Percentiles rank a stretch among this genome's conserved stretches.
Evolutionary conservation across 2,888 invertebrate genomes (phyloP).

Genomic region (Timandra comae): DNA sequence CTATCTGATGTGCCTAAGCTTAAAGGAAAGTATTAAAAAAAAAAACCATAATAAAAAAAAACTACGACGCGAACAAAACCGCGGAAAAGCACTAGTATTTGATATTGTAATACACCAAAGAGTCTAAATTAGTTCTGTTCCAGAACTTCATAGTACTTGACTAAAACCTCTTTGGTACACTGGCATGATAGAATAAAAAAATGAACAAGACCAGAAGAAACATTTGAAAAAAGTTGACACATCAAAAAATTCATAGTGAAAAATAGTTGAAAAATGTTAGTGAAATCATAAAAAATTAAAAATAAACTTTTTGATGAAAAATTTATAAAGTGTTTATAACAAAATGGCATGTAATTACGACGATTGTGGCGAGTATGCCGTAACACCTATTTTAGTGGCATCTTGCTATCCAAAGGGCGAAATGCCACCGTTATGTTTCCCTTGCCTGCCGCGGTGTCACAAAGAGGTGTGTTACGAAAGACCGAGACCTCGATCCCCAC

Average conservation of each 20-base stretch:
- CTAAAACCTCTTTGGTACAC: no score
- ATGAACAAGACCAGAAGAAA: no score
- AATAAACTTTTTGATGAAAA: constrained; percentile 22
- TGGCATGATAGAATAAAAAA: constrained; percentile 39
- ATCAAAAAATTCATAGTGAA: constrained; percentile 29
- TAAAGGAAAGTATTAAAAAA: no score
- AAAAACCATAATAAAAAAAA: no score
- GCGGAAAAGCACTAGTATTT: no score
- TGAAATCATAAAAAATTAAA: constrained; percentile 21
- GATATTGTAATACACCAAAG: no score
- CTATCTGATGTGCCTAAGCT: no score
- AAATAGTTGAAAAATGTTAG: constrained; percentile 9
- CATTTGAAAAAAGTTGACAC: constrained; percentile 7
- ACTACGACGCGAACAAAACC: no score
- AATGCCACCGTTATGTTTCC: constrained; percentile 31
- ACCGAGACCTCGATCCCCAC: background rate
- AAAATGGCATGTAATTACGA: constrained; percentile 48
- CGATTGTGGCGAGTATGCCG: constrained; percentile 40
- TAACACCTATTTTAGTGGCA: constrained; percentile 43
- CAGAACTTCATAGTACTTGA: no score
- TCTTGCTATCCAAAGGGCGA: constrained; percentile 30
- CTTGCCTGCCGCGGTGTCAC: constrained; percentile 44
- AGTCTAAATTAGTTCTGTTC: no score
- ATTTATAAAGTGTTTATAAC: constrained; percentile 7
- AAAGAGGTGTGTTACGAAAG: constrained; percentile 39